A percentile compares a stretch with the other conserved stretches of the same genome.
Conservation (phyloP, 2,888 invertebrate species). For the Carterocephalus palaemon region DNA sequence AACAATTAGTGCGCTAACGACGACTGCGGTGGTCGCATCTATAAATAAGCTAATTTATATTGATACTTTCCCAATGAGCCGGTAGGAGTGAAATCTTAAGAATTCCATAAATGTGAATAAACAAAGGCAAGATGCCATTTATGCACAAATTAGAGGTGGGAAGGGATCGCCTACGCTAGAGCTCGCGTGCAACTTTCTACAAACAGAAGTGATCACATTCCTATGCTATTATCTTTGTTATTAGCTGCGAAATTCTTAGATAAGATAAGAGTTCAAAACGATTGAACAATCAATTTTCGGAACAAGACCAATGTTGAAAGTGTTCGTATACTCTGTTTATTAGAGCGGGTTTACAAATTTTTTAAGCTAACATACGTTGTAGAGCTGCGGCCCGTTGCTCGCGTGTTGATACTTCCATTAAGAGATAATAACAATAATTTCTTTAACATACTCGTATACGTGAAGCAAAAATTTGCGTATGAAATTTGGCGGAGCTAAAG, state of each 20-base stretch:
- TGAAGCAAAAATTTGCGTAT: too few species aligned
- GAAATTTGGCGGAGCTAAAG: too few species aligned
- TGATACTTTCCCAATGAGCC: constrained; percentile 23
- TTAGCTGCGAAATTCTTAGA: constrained; percentile 5
- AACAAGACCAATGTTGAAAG: too few species aligned
- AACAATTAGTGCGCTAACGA: constrained; percentile 5
- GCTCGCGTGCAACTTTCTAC: constrained; percentile 8
- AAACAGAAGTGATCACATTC: constrained; percentile 5
- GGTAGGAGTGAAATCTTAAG: constrained; percentile 20
- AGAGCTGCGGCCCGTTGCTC: too few species aligned
- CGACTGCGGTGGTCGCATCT: constrained; percentile 6
- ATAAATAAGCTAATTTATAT: constrained; percentile 22
- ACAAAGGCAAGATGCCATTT: constrained; percentile 17
- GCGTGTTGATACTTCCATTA: too few species aligned
- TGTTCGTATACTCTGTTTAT: too few species aligned
- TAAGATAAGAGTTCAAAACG: too few species aligned
- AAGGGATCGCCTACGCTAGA: constrained; percentile 14
- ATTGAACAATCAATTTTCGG: too few species aligned
- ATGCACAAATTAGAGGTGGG: constrained; percentile 12
- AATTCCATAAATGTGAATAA: constrained; percentile 23
- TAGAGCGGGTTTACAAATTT: too few species aligned
- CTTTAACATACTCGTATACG: too few species aligned
- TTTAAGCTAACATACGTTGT: too few species aligned
- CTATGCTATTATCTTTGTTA: constrained; percentile 7
- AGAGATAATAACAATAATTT: too few species aligned